phyloP scores from a whole-genome alignment of 2,888 invertebrate genomes.

The Lasioglossum marginatum region DNA sequence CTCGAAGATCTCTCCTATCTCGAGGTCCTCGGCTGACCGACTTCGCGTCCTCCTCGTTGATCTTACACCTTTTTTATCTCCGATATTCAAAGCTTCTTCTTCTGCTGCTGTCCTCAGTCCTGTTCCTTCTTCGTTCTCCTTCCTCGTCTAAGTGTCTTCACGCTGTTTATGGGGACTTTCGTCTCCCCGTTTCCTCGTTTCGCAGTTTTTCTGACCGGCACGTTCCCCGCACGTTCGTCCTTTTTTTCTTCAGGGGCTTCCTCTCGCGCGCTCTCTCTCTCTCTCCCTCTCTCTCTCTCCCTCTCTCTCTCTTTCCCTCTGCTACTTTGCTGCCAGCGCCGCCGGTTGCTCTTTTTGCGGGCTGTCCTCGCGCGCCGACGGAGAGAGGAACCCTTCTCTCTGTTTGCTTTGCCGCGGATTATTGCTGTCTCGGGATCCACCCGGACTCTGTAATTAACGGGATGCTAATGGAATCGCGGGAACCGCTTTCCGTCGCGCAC shows the following conservation, averaged over 20 bases:
- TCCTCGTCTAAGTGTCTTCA: background rate
- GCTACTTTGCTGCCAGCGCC: conserved; percentile 1
- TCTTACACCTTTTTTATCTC: background rate
- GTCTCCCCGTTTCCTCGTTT: conserved; percentile 39
- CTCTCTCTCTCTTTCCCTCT: background rate
- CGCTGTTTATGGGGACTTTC: background rate
- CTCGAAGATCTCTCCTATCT: background rate
- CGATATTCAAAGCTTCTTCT: background rate
- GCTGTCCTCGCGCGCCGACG: background rate
- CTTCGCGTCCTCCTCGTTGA: conserved; percentile 31
- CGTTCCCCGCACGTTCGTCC: background rate
- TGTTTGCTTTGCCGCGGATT: conserved; percentile 23
- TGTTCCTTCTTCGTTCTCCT: background rate
- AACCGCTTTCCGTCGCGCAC: background rate
- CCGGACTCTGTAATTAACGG: conserved; percentile 9
- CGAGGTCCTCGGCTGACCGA: background rate
- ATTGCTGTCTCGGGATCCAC: conserved; percentile 5
- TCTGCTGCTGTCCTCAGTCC: background rate
- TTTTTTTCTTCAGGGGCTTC: background rate
- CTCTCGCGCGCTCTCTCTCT: too few relatives aligned
- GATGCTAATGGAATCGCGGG: conserved; percentile 2
- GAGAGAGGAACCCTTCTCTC: background rate
- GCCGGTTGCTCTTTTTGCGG: background rate
- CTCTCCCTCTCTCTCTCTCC: too few relatives aligned
- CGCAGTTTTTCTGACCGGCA: conserved; percentile 43